Conservation (phyloP, 2,113 vertebrate species). For the Tautogolabrus adspersus region DNA sequence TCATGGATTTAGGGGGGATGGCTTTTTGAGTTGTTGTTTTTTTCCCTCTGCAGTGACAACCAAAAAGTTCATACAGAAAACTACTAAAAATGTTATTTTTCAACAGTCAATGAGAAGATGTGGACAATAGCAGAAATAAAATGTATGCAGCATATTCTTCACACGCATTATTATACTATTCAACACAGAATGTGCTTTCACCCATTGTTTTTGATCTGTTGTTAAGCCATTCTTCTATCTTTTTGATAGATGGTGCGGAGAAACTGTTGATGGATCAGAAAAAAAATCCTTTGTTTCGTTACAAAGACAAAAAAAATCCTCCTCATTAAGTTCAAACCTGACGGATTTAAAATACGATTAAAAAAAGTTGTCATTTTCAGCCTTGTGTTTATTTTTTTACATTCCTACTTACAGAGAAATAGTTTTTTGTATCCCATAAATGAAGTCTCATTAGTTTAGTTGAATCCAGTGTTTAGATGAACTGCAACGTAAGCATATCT, state of each 20-base stretch:
- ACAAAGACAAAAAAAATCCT: too few species aligned
- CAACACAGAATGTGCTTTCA: neutral
- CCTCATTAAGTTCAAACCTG: too few species aligned
- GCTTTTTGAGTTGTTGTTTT: neutral
- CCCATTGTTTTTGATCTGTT: neutral
- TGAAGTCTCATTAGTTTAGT: neutral
- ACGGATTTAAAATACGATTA: too few species aligned
- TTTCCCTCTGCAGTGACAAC: neutral
- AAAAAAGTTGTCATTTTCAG: too few species aligned
- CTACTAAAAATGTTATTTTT: neutral
- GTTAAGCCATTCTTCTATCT: neutral
- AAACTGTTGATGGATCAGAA: neutral
- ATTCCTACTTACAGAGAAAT: too few species aligned
- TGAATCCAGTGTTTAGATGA: neutral
- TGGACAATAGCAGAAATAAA: too few species aligned
- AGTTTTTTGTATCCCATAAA: neutral
- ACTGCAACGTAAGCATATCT: slow-evolving; percentile 19
- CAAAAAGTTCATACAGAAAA: too few species aligned
- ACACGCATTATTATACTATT: neutral
- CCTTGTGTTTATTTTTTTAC: too few species aligned
- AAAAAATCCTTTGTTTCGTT: too few species aligned
- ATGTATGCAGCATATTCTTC: neutral
- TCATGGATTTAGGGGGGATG: neutral
- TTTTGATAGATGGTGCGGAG: neutral
- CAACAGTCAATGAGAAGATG: neutral